Conservation (phyloP, 2,888 invertebrate genomes). For the Poecilobothrus nobilitatus region DNA sequence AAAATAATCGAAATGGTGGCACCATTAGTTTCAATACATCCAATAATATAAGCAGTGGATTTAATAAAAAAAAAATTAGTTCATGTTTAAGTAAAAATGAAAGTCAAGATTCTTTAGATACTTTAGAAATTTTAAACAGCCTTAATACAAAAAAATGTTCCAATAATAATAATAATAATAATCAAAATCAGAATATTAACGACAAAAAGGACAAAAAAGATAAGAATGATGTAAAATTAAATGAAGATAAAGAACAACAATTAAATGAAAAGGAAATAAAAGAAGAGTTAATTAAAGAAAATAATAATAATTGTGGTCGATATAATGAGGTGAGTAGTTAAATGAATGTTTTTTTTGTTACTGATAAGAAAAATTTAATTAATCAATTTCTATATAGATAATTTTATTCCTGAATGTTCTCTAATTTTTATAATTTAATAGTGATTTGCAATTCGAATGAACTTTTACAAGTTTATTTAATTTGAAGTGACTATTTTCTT, state of each 20-base stretch:
- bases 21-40: not conserved
- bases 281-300: too few relatives aligned
- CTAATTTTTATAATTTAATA: too few relatives aligned
- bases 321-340: constrained; percentile 27
- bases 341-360: not conserved
- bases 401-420: too few relatives aligned
- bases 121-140: not conserved
- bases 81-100: constrained; percentile 1
- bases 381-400: too few relatives aligned
- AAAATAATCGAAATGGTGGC: not conserved
- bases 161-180: not conserved
- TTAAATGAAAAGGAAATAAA: constrained; percentile 13
- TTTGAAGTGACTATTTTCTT: too few relatives aligned
- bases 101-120: not conserved
- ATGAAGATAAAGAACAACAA: not conserved
- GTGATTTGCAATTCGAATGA: too few relatives aligned
- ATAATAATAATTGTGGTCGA: constrained; percentile 18
- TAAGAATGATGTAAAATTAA: too few relatives aligned
- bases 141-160: not conserved
- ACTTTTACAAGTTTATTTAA: too few relatives aligned
- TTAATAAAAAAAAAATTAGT: not conserved
- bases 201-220: not conserved
- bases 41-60: not conserved
- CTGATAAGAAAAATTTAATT: not conserved
- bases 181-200: not conserved